Evolutionary conservation across 53 echinoderm and acorn worm genomes (phyloP).

Genomic region (Hippasteria phrygiana): DNA sequence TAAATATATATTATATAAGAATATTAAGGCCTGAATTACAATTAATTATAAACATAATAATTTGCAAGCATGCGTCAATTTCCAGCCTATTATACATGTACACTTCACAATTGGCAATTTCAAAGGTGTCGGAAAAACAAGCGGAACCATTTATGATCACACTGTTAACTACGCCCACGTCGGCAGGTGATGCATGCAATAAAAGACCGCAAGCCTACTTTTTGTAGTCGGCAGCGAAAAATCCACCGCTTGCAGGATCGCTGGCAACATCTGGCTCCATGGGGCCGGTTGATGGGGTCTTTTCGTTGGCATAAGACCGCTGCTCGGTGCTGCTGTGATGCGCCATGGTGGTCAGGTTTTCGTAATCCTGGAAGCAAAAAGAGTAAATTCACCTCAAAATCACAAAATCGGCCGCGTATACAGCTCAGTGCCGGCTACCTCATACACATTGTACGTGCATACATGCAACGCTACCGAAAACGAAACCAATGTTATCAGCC

Average conservation of each 20-base stretch:
- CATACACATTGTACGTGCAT: too few relatives aligned
- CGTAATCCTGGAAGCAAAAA: conserved; percentile 80
- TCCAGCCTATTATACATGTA: too few relatives aligned
- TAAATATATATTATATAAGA: too few relatives aligned
- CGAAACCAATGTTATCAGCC: too few relatives aligned
- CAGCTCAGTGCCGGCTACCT: too few relatives aligned
- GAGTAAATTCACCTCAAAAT: conserved; percentile 1
- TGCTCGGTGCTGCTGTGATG: conserved; percentile 68
- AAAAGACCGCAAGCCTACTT: conserved; percentile 74
- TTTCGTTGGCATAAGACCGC: conserved; percentile 96
- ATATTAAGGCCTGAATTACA: too few relatives aligned
- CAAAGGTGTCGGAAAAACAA: conserved; percentile 30
- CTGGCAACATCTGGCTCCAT: conserved; percentile 93
- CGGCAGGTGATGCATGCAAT: neutral
- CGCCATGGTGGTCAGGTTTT: conserved; percentile 81
- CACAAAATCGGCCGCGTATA: neutral
- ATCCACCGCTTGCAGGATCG: conserved; percentile 97
- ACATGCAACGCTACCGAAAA: too few relatives aligned
- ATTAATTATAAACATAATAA: too few relatives aligned
- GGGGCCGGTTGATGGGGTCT: conserved; percentile 87
- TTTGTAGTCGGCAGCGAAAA: conserved; percentile 98
- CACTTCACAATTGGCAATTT: too few relatives aligned
- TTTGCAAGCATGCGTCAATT: too few relatives aligned
- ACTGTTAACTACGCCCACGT: neutral
- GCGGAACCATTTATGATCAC: neutral